phyloP scores from a whole-genome alignment of 2,888 invertebrate genomes.

The Thera britannica region DNA sequence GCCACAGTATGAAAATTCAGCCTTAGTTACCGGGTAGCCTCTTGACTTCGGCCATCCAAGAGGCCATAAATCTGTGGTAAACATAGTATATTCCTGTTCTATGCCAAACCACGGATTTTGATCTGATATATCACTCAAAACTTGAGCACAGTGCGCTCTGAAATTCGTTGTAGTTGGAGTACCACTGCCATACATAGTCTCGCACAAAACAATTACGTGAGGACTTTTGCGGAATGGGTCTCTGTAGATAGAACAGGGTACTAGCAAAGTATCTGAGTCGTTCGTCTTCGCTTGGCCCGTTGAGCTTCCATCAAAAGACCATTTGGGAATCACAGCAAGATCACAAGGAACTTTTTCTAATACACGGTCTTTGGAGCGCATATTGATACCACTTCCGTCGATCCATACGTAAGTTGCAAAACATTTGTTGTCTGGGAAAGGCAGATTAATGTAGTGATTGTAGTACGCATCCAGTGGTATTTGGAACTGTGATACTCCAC shows the following conservation, averaged over 20 bases:
- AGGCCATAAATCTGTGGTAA: constrained; percentile 93
- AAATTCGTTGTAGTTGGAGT: constrained; percentile 90
- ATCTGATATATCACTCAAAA: constrained; percentile 79
- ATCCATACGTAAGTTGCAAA: constrained; percentile 92
- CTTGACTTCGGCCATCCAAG: constrained; percentile 97
- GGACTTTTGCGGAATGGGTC: constrained; percentile 96
- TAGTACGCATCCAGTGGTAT: constrained; percentile 57
- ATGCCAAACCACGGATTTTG: constrained; percentile 95
- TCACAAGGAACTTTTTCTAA: constrained; percentile 85
- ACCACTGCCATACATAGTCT: constrained; percentile 90
- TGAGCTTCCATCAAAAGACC: constrained; percentile 98
- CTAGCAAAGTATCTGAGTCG: constrained; percentile 94
- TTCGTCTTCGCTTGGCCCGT: constrained; percentile 93
- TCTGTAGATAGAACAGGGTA: constrained; percentile 94
- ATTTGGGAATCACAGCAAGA: constrained; percentile 86
- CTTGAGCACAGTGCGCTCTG: constrained; percentile 87
- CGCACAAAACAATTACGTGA: constrained; percentile 95
- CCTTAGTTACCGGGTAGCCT: constrained; percentile 92
- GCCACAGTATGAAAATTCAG: constrained; percentile 94
- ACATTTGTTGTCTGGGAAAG: constrained; percentile 82
- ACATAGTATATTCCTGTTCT: constrained; percentile 95
- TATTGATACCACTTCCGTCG: constrained; percentile 90
- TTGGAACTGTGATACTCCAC: constrained; percentile 49
- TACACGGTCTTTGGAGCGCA: constrained; percentile 88
- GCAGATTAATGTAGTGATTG: constrained; percentile 70